Conservation (phyloP, 1,140 invertebrate genomes). For the Muscidifurax raptorellus region DNA sequence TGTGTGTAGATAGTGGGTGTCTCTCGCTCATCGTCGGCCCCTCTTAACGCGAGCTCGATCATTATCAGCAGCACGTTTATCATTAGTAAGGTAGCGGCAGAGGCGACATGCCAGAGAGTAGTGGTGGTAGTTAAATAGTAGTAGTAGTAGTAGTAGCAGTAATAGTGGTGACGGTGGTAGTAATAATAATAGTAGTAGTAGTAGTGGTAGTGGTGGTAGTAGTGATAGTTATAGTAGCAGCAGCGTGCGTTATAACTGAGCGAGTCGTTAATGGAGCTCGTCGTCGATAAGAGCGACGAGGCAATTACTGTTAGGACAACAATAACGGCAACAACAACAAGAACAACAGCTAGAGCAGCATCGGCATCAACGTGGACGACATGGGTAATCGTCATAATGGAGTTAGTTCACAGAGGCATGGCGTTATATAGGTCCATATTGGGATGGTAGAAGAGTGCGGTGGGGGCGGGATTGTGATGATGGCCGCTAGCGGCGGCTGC, state of each 20-base stretch:
- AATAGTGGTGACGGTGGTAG: background rate
- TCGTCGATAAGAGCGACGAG: background rate
- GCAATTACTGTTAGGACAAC: background rate
- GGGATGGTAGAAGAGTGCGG: constrained; percentile 77
- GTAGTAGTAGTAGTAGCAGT: background rate
- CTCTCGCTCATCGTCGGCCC: background rate
- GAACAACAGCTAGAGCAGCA: background rate
- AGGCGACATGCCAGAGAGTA: background rate
- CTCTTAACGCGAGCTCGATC: background rate
- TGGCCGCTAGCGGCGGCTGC: constrained; percentile 66
- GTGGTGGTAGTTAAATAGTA: background rate
- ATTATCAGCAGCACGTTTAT: background rate
- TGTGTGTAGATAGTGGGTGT: background rate
- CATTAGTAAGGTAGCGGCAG: constrained; percentile 7
- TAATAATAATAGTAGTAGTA: background rate
- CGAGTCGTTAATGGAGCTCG: background rate
- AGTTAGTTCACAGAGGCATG: constrained; percentile 88
- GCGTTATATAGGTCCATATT: constrained; percentile 80
- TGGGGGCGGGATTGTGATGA: constrained; percentile 76
- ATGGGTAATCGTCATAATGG: constrained; percentile 24
- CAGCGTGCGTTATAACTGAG: background rate
- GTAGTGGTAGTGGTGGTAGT: background rate
- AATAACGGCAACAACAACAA: background rate
- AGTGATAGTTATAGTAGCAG: background rate
- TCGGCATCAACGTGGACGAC: background rate